These are phyloP conservation scores for Python bivittatus DNA, from an alignment of 2,113 vertebrate genomes.

Conservation along the genomic window DNA sequence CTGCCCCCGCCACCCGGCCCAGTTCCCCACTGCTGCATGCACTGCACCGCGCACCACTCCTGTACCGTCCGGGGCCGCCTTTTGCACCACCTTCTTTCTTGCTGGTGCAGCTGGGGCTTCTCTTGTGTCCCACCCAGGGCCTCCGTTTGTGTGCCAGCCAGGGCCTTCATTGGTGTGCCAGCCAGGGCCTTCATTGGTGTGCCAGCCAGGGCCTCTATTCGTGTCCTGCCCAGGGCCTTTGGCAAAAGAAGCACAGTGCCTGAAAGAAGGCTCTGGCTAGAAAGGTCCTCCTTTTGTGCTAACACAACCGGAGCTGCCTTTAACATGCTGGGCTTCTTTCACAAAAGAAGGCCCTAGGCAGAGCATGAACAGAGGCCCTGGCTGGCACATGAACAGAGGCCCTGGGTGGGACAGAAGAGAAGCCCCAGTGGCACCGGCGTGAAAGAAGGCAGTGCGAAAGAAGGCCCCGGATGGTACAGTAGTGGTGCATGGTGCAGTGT, in stretches of 20 bases:
- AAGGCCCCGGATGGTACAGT: not conserved
- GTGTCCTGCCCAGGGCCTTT: not conserved
- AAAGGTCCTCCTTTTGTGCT: not conserved
- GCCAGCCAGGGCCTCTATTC: not conserved
- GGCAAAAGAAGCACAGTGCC: not conserved
- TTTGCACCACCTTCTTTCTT: no score
- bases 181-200: no score
- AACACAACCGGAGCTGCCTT: not conserved
- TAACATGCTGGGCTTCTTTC: not conserved
- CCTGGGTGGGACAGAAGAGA: not conserved
- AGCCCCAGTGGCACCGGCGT: not conserved
- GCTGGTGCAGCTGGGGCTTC: no score
- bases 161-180: no score
- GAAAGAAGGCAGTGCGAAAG: not conserved
- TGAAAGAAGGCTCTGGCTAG: not conserved
- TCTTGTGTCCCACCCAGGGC: no score
- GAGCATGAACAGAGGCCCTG: not conserved
- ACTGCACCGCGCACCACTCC: not conserved
- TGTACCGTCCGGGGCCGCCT: no score
- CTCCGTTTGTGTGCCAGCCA: no score
- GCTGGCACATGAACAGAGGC: not conserved
- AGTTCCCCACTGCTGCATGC: not conserved
- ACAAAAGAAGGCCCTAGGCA: not conserved
- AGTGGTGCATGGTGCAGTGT: not conserved
- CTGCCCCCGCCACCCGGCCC: not conserved